Evolutionary conservation across 2,797 vertebrate genomes (phyloP).

Genomic region (Anguilla pacifica): DNA sequence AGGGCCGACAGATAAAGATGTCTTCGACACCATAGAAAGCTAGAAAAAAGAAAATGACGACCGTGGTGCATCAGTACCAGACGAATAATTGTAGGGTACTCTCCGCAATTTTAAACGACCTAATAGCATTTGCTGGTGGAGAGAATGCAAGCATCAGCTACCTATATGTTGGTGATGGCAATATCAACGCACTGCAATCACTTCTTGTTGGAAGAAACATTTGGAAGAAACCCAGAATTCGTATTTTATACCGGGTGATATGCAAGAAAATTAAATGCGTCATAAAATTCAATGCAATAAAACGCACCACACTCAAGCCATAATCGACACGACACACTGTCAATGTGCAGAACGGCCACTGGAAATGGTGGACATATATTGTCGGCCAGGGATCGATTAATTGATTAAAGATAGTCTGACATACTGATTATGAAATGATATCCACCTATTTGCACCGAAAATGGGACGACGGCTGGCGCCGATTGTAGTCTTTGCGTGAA

Average conservation of each 20-base stretch:
- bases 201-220: neutral
- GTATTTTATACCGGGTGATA: neutral
- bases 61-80: neutral
- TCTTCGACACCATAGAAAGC: neutral
- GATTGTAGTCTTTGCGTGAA: constrained; percentile 8
- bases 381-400: neutral
- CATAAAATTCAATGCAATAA: constrained; percentile 54
- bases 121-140: neutral
- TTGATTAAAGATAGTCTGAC: constrained; percentile 3
- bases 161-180: neutral
- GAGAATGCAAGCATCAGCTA: neutral
- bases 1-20: constrained; percentile 17
- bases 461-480: neutral
- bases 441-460: neutral
- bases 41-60: neutral
- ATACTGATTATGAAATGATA: constrained; percentile 11
- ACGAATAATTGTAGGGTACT: neutral
- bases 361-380: neutral
- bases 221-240: neutral
- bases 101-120: neutral
- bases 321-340: constrained; percentile 43
- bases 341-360: constrained; percentile 41
- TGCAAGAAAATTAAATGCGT: constrained; percentile 41
- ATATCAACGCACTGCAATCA: neutral
- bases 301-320: constrained; percentile 51